Evolutionary conservation across 2,113 vertebrate genomes (phyloP).

Genomic region (Antechinus stuartii): DNA sequence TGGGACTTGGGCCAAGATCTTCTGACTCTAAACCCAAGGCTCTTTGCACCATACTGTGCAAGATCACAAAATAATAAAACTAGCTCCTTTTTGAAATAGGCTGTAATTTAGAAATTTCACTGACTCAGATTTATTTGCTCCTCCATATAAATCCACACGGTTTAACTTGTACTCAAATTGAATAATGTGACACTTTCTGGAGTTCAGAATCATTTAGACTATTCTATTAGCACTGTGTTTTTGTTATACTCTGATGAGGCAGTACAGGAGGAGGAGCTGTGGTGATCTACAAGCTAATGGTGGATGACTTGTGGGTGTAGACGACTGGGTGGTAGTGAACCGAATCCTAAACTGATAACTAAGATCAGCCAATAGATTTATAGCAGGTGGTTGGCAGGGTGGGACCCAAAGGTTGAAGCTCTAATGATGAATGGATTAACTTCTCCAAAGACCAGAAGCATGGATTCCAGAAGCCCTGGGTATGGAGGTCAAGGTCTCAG

Average conservation of each 20-base stretch:
- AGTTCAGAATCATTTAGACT: slow-evolving; percentile 52
- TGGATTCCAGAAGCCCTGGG: not conserved
- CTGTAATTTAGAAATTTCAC: slow-evolving; percentile 60
- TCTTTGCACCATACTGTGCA: not conserved
- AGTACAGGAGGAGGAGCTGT: not conserved
- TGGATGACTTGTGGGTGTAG: not conserved
- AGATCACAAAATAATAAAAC: slow-evolving; percentile 57
- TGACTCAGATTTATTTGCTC: slow-evolving; percentile 57
- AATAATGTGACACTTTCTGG: slow-evolving; percentile 62
- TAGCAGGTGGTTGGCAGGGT: not conserved
- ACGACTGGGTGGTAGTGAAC: not conserved
- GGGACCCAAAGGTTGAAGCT: not conserved
- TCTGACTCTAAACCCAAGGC: not conserved
- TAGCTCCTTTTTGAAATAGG: slow-evolving; percentile 50
- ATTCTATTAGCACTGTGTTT: slow-evolving; percentile 13
- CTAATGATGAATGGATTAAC: not conserved
- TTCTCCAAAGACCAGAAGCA: not conserved
- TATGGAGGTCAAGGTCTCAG: not conserved
- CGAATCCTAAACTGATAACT: not conserved
- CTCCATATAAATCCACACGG: slow-evolving; percentile 45
- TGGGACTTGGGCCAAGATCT: not conserved
- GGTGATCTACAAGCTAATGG: not conserved
- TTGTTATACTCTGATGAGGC: not conserved
- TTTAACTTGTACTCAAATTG: slow-evolving; percentile 66
- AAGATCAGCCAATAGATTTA: not conserved